A percentile compares a stretch with the other conserved stretches of the same genome.
phyloP scores from a whole-genome alignment of 2,888 invertebrate species.

The Glomeris marginata region DNA sequence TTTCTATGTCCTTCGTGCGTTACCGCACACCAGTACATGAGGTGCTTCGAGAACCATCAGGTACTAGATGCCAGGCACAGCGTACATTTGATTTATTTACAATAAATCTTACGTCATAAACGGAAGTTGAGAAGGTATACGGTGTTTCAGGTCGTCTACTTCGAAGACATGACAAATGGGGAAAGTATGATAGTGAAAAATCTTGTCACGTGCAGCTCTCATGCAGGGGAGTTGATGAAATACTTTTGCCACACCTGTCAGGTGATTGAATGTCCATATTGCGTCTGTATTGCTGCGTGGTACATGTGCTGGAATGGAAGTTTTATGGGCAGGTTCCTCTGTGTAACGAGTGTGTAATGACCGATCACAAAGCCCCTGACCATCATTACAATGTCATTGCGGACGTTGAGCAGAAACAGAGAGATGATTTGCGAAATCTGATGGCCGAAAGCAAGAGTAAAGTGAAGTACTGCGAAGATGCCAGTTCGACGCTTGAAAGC shows the following conservation, averaged over 20 bases:
- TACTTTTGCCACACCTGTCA: constrained; percentile 75
- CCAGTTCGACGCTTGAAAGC: constrained; percentile 56
- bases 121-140: too few species aligned
- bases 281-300: neutral
- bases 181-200: constrained; percentile 73
- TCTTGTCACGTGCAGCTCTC: constrained; percentile 68
- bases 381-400: constrained; percentile 70
- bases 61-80: constrained; percentile 25
- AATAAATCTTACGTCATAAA: too few species aligned
- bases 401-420: constrained; percentile 61
- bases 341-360: constrained; percentile 71
- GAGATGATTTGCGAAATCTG: constrained; percentile 57
- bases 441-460: constrained; percentile 60
- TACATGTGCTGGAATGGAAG: neutral
- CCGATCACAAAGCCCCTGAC: constrained; percentile 62
- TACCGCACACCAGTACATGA: constrained; percentile 90
- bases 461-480: constrained; percentile 57
- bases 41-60: constrained; percentile 84
- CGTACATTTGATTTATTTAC: too few species aligned
- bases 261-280: constrained; percentile 26
- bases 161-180: constrained; percentile 65
- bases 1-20: constrained; percentile 87
- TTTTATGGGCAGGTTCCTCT: constrained; percentile 48
- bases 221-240: constrained; percentile 67
- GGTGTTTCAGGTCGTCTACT: constrained; percentile 67